Evolutionary conservation across 2,888 invertebrate species (phyloP).

Genomic region (Apeira syringaria): DNA sequence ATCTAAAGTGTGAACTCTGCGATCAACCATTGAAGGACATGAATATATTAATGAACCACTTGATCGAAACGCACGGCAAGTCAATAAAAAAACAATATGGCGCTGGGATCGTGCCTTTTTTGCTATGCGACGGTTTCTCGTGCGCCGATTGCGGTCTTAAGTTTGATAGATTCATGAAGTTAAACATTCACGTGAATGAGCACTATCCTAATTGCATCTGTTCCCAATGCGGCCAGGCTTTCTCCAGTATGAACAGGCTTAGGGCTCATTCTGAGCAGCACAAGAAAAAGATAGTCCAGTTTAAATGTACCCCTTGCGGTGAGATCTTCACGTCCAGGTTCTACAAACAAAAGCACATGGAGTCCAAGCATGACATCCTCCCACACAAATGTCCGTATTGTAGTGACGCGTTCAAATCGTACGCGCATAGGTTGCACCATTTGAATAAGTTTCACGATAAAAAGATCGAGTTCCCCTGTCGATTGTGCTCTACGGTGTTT

Average conservation of each 20-base stretch:
- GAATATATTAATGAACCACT: constrained; percentile 55
- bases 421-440: constrained; percentile 56
- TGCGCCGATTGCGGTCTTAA: constrained; percentile 58
- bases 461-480: constrained; percentile 64
- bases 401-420: constrained; percentile 60
- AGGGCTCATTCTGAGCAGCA: constrained; percentile 35
- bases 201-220: constrained; percentile 72
- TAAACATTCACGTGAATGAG: constrained; percentile 66
- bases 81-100: constrained; percentile 47
- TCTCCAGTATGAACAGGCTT: constrained; percentile 16
- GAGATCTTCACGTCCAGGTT: constrained; percentile 49
- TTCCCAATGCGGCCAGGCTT: constrained; percentile 64
- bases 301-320: constrained; percentile 62
- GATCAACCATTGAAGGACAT: constrained; percentile 40
- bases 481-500: constrained; percentile 63
- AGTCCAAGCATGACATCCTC: constrained; percentile 49
- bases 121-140: constrained; percentile 46
- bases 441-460: constrained; percentile 55
- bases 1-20: constrained; percentile 62
- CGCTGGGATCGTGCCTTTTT: constrained; percentile 61
- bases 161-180: constrained; percentile 60
- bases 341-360: constrained; percentile 53
- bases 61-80: constrained; percentile 53
- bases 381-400: constrained; percentile 48
- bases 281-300: constrained; percentile 25